Percentiles rank a stretch among this genome's conserved stretches.
These are phyloP conservation scores for Pyrochroa serraticornis DNA, from an alignment of 2,888 invertebrate species.

Conservation along the genomic window DNA sequence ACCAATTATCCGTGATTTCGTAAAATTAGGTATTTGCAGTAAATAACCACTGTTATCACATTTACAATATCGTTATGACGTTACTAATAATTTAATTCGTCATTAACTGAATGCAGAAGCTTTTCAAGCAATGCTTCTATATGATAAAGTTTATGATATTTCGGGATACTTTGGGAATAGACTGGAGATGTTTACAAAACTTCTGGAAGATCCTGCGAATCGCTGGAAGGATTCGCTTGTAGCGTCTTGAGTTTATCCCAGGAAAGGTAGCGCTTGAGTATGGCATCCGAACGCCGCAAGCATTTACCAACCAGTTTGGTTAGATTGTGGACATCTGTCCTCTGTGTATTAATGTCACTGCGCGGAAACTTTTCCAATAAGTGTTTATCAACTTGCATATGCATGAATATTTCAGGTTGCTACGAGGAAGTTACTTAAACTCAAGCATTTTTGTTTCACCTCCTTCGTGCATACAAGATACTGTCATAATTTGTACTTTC, in stretches of 20 bases:
- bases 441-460: slow-evolving; percentile 25
- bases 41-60: too few species aligned
- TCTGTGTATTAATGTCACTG: slow-evolving; percentile 66
- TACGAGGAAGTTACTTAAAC: slow-evolving; percentile 40
- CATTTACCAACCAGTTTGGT: slow-evolving; percentile 66
- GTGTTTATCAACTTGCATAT: slow-evolving; percentile 51
- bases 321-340: slow-evolving; percentile 66
- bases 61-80: not conserved
- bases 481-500: not conserved
- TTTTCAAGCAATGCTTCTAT: too few species aligned
- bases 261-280: slow-evolving; percentile 26
- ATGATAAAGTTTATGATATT: too few species aligned
- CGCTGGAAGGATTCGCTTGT: slow-evolving; percentile 3
- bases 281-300: slow-evolving; percentile 49
- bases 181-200: not conserved
- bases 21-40: too few species aligned
- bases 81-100: not conserved
- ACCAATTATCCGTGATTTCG: too few species aligned
- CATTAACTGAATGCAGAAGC: too few species aligned
- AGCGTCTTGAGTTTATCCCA: slow-evolving; percentile 20
- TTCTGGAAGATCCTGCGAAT: not conserved
- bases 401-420: slow-evolving; percentile 43
- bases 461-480: not conserved
- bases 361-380: slow-evolving; percentile 53
- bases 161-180: not conserved